Evolutionary conservation across 2,797 vertebrate species (phyloP).

Genomic region (Lepilemur ruficaudatus): DNA sequence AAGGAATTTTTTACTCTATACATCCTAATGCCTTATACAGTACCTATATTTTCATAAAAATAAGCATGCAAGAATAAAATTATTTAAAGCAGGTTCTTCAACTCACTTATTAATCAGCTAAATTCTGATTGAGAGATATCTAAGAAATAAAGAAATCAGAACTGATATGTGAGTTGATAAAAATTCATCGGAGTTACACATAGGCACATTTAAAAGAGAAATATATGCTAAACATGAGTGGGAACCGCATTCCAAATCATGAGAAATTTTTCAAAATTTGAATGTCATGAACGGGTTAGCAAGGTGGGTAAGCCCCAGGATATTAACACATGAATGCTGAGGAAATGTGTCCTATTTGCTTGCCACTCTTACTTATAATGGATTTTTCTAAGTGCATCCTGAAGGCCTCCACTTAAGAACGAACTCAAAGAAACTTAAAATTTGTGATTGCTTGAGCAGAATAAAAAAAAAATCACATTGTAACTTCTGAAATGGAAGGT

Average conservation of each 20-base stretch:
- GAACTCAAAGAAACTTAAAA: slow-evolving; percentile 66
- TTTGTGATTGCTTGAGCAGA: slow-evolving; percentile 57
- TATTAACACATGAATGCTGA: neutral
- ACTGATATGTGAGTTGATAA: slow-evolving; percentile 13
- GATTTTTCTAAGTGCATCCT: slow-evolving; percentile 60
- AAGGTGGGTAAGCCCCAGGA: slow-evolving; percentile 26
- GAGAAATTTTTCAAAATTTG: slow-evolving; percentile 36
- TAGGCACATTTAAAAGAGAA: neutral
- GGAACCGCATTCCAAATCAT: neutral
- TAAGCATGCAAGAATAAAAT: slow-evolving; percentile 1
- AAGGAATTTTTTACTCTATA: neutral
- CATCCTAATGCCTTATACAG: neutral
- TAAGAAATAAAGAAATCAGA: slow-evolving; percentile 47
- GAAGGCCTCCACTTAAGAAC: slow-evolving; percentile 55
- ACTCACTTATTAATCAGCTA: slow-evolving; percentile 24
- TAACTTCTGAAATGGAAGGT: slow-evolving; percentile 64
- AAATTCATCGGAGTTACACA: neutral
- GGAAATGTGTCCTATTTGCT: slow-evolving; percentile 45
- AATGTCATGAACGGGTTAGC: slow-evolving; percentile 11
- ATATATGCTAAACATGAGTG: neutral
- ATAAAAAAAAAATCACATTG: slow-evolving; percentile 59
- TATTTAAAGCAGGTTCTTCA: neutral
- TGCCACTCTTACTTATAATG: slow-evolving; percentile 31
- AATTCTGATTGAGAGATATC: slow-evolving; percentile 31
- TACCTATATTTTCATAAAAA: slow-evolving; percentile 17